Conservation (phyloP, 2,113 vertebrate genomes). For the Okapia johnstoni region DNA sequence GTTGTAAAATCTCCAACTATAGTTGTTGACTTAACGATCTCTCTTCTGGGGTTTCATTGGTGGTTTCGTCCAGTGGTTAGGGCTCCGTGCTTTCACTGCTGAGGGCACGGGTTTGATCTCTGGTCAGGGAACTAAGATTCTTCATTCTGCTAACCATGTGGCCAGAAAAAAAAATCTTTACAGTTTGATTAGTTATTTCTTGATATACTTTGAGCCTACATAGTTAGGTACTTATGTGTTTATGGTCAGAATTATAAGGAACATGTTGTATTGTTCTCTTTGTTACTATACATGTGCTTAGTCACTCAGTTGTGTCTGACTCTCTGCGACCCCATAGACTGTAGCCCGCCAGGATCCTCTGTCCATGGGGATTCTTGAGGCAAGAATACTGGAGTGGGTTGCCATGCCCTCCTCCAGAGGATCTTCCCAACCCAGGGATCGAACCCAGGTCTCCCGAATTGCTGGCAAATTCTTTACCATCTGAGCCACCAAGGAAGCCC, state of each 20-base stretch:
- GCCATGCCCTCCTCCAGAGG: fast-evolving
- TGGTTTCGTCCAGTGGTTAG: background rate
- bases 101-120: background rate
- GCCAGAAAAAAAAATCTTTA: background rate
- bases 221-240: background rate
- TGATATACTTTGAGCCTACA: background rate
- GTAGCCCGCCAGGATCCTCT: background rate
- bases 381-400: background rate
- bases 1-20: background rate
- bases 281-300: background rate
- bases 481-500: background rate
- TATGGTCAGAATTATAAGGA: background rate
- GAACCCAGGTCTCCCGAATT: background rate
- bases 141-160: background rate
- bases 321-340: background rate
- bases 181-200: background rate
- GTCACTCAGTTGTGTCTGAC: background rate
- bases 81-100: background rate
- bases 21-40: background rate
- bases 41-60: background rate
- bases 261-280: background rate
- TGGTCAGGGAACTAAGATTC: background rate
- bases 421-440: background rate
- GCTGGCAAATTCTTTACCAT: background rate
- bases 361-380: background rate